Percentiles rank a stretch among this genome's conserved stretches.
phyloP scores from a whole-genome alignment of 2,888 invertebrate species.

The Phymatocera aterrima region DNA sequence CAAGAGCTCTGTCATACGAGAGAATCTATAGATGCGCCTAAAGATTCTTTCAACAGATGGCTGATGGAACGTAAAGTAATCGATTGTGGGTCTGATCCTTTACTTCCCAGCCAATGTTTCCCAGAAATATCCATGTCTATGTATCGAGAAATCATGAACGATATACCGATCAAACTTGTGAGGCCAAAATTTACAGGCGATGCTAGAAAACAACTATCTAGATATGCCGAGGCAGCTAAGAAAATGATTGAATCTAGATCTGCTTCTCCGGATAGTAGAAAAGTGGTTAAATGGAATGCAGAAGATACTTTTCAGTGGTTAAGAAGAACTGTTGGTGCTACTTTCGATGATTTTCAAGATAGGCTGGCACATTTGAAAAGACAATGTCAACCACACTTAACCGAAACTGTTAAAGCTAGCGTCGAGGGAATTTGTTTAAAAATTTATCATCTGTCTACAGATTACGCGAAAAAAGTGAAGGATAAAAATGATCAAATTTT shows the following conservation, averaged over 20 bases:
- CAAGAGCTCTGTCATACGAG: conserved; percentile 95
- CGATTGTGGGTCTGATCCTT: conserved; percentile 89
- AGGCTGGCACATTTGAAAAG: conserved; percentile 93
- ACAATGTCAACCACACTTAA: conserved; percentile 96
- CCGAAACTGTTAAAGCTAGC: conserved; percentile 94
- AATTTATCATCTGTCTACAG: conserved; percentile 93
- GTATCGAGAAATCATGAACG: conserved; percentile 98
- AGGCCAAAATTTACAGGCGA: conserved; percentile 97
- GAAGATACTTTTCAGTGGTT: conserved; percentile 98
- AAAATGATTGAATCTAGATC: conserved; percentile 97
- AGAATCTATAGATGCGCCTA: conserved; percentile 95
- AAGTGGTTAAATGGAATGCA: conserved; percentile 99
- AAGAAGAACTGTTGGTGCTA: conserved; percentile 93
- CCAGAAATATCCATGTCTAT: conserved; percentile 95
- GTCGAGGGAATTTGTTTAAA: conserved; percentile 97
- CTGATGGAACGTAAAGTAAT: conserved; percentile 94
- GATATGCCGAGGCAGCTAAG: conserved; percentile 97
- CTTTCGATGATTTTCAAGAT: conserved; percentile 93
- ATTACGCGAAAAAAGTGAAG: conserved; percentile 92
- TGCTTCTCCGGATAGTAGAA: conserved; percentile 91
- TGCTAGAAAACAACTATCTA: conserved; percentile 94
- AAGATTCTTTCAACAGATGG: conserved; percentile 98
- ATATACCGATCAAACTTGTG: conserved; percentile 96
- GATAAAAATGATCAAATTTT: conserved; percentile 90
- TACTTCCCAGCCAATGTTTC: conserved; percentile 93